Base-by-base conservation (phyloP, 1,140 invertebrate genomes). In the Thalassaphorura encarpata region DNA sequence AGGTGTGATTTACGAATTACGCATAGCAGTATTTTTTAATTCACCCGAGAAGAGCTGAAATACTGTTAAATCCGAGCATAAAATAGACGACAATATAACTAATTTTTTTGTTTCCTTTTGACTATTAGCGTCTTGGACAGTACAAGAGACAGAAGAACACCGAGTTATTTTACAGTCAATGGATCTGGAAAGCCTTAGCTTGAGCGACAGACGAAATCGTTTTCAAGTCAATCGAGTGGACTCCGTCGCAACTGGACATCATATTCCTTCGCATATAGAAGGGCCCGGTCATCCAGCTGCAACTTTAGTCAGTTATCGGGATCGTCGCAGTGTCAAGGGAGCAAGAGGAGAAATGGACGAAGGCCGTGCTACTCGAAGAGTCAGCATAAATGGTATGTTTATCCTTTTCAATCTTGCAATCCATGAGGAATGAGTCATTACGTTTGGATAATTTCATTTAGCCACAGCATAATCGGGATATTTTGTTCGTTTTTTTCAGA, bases 151-250 rank as follows among this genome's bases (percentile, higher is more conserved):
- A n/a, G n/a, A n/a, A n/a, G n/a, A n/a, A n/a, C n/a, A n/a, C n/a
- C n/a, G n/a, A n/a, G n/a, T n/a, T n/a, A n/a, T n/a, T n/a, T n/a
- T n/a, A n/a, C n/a, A n/a, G n/a, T n/a, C 4, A 4, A 64, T 64
- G 63, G 63, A 64, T 60, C 28, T 61, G 23, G 63, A 64, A 39
- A 58, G 62, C 19, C 16, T 62, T 11, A 54, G 47, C 39, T 50
- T 61, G 45, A 27, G 56, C 13, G 64, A 69, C 43, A 71, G 71
- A 29, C 67, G 76, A 56, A 77, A 76, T 49, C 68, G 78, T 29
- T 79, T 79, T 51, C 74, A 76, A 65, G 78, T 79, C n/a, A 78
- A 79, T 57, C 69, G 76, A 3, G 77, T 79, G 3, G 75, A 77
- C 66, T 74, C 66, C 19, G 52, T 56, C 18, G 61, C 69, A 26